Conservation (phyloP, 2,888 invertebrate genomes). For the Acronicta psi region DNA sequence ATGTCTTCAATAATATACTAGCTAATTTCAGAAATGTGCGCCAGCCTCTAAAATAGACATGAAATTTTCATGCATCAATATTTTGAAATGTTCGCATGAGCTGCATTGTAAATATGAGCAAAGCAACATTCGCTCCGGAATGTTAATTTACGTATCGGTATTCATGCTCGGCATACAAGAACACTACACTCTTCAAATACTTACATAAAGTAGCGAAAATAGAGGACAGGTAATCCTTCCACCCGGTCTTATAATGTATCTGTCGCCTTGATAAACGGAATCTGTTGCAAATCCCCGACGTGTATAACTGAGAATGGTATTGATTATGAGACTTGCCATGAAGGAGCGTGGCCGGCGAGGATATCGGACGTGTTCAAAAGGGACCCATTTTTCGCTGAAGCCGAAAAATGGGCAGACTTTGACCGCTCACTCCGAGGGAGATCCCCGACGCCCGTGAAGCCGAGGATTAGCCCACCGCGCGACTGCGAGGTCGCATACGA, state of each 20-base stretch:
- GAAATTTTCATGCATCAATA: conserved; percentile 55
- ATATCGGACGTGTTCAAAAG: conserved; percentile 85
- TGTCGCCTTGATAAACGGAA: conserved; percentile 51
- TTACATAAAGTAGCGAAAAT: conserved; percentile 23
- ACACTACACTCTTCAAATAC: conserved; percentile 80
- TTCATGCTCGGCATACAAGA: conserved; percentile 64
- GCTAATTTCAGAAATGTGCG: conserved; percentile 40
- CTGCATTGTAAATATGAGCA: conserved; percentile 85
- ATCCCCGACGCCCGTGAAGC: conserved; percentile 93
- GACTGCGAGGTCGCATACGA: conserved; percentile 93
- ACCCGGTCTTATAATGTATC: conserved; percentile 31
- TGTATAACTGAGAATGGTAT: conserved; percentile 69
- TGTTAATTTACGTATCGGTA: conserved; percentile 62
- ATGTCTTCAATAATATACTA: conserved; percentile 7
- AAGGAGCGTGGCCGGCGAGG: conserved; percentile 84
- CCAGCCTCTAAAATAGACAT: conserved; percentile 37
- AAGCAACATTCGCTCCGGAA: conserved; percentile 71
- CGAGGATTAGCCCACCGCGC: conserved; percentile 91
- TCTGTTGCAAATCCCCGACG: conserved; percentile 49
- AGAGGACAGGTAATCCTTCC: conserved; percentile 28
- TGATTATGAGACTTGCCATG: conserved; percentile 85
- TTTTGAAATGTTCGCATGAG: conserved; percentile 75
- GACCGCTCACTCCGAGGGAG: conserved; percentile 89
- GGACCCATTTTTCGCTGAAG: conserved; percentile 87
- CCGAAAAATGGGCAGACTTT: conserved; percentile 87